Evolutionary conservation across 2,113 vertebrate genomes (phyloP).

Genomic region (Tetrao urogallus): DNA sequence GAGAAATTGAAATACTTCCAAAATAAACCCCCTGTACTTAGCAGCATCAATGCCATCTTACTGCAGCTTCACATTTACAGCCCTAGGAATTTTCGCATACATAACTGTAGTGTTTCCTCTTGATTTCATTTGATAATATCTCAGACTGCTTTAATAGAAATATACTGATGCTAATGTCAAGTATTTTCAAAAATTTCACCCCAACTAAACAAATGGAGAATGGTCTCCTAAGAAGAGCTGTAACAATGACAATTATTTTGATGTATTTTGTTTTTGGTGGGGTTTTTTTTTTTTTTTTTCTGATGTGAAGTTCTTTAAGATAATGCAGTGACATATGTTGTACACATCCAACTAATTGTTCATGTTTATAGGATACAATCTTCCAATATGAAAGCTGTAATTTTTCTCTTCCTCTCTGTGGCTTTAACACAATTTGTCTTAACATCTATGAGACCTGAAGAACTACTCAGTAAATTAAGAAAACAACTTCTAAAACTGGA

Average conservation of each 20-base stretch:
- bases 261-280: not conserved
- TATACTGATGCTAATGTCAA: not conserved
- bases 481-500: not conserved
- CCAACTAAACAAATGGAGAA: not conserved
- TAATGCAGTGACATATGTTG: not conserved
- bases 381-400: not conserved
- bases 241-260: not conserved
- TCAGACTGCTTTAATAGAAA: not conserved
- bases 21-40: not conserved
- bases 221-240: not conserved
- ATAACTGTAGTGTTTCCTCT: not conserved
- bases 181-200: not conserved
- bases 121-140: not conserved
- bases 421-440: not conserved
- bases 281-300: not conserved
- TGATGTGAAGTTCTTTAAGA: not conserved
- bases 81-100: not conserved
- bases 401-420: not conserved
- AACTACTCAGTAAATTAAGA: slow-evolving; percentile 1
- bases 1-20: not conserved
- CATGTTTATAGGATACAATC: not conserved
- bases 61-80: not conserved
- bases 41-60: not conserved
- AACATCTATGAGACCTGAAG: not conserved
- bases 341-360: not conserved